A percentile compares a stretch with the other conserved stretches of the same genome.
phyloP scores from a whole-genome alignment of 2,113 vertebrate species.

The Calidris pugnax region DNA sequence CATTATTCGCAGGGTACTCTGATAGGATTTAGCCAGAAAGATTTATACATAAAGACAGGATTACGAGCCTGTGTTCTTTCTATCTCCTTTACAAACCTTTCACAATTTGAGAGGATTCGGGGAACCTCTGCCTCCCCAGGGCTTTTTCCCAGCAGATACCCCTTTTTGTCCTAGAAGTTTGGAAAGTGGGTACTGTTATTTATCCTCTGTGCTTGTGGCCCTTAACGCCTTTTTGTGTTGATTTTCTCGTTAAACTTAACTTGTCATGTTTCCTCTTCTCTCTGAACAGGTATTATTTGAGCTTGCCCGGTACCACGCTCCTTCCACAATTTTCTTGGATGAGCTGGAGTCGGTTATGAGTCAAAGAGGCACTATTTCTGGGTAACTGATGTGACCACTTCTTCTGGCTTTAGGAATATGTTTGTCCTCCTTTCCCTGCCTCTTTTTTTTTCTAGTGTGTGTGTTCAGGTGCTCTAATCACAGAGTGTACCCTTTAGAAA shows the following conservation, averaged over 20 bases:
- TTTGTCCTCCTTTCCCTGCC: neutral
- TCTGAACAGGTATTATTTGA: conserved; percentile 89
- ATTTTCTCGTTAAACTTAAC: neutral
- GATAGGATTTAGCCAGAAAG: conserved; percentile 54
- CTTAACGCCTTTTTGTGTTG: neutral
- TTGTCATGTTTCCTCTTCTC: neutral
- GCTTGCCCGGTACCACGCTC: conserved; percentile 92
- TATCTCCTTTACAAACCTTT: conserved; percentile 45
- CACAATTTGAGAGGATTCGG: conserved; percentile 46
- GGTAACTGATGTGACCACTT: conserved; percentile 74
- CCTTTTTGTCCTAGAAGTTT: neutral
- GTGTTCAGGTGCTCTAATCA: conserved; percentile 45
- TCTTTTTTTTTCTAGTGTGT: conserved; percentile 3
- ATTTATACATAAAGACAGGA: conserved; percentile 49
- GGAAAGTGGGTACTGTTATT: neutral
- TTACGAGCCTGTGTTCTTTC: conserved; percentile 41
- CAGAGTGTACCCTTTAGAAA: conserved; percentile 24
- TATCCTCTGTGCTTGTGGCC: neutral
- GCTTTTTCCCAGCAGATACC: neutral
- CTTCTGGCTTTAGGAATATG: neutral
- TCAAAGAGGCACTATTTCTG: conserved; percentile 84
- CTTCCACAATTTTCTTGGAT: conserved; percentile 97
- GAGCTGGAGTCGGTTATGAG: conserved; percentile 98
- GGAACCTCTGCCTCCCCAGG: conserved; percentile 6
- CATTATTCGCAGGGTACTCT: conserved; percentile 51